Base-by-base conservation (phyloP, 2,113 vertebrate genomes). In the Abramis brama region DNA sequence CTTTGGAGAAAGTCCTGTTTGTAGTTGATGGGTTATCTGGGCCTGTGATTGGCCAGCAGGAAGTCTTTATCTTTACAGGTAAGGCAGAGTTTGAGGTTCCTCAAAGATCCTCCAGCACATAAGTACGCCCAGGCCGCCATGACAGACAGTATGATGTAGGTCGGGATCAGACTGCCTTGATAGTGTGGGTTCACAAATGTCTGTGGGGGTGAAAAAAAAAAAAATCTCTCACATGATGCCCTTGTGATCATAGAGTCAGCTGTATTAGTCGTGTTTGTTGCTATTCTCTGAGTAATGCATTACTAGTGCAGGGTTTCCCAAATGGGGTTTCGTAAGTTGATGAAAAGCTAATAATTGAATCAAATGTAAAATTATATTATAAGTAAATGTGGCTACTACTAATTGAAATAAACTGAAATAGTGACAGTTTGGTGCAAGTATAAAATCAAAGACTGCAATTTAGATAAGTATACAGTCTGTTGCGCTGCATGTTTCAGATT, bases 51-150 rank as follows among this genome's bases (percentile, higher is more conserved):
- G 88, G 94, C 93, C 45, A 96, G 93, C 85, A 96, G 93, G 89
- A 97, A 96, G 93, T 96, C 95, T 87, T 94, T 94, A 88, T 96
- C 95, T 86, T 94, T 94, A 92, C 95, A 96, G 80, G 95, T 95
- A 50, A 96, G 93, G 88, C 94, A 96, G 79, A 93, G 85, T 75
- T 95, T 96, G 88, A 97, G 94, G 92, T 94, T 97, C 85, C 95
- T 91, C 79, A 95, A 91, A 4, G 95, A 96, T 59, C 94, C 96
- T 1, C 95, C 95, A 1, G 95, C 94, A 3, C 92, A 90, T 87
- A 94, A 94, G 86, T 95, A 96, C 0, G 95, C 96, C 96, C 93
- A 95, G 64, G 86, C 33, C 4, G 93, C 95, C 94, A 94, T 93
- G 79, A 95, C 30, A 83, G 95, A 86, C 91, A 95, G 21, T 79